Percentiles rank a stretch among this genome's conserved stretches.
Evolutionary conservation across 2,797 vertebrate genomes (phyloP).

Genomic region (Crenuchus spilurus): DNA sequence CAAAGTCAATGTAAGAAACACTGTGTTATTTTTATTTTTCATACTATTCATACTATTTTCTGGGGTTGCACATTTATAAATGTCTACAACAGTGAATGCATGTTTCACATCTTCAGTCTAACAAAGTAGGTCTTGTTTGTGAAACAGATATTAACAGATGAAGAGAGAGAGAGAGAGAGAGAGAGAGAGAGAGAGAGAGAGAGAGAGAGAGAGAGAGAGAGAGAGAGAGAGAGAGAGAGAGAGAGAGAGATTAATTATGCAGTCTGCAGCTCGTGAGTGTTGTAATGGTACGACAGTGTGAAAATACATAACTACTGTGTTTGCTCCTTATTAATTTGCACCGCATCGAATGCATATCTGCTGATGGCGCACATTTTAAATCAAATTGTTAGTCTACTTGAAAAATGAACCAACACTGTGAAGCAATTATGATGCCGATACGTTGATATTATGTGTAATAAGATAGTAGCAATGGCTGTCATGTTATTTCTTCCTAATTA

Average conservation of each 20-base stretch:
- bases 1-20: too few relatives aligned
- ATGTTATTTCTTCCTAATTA: slow-evolving; percentile 43
- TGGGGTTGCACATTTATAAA: too few relatives aligned
- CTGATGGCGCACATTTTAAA: slow-evolving; percentile 16
- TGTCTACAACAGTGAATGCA: too few relatives aligned
- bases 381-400: slow-evolving; percentile 27
- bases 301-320: neutral
- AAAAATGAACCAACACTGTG: slow-evolving; percentile 18
- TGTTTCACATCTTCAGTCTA: neutral
- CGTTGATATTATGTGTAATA: slow-evolving; percentile 28
- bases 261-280: neutral
- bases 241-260: neutral
- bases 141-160: neutral
- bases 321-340: slow-evolving; percentile 4
- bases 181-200: neutral
- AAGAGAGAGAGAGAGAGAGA: neutral
- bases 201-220: neutral
- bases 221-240: neutral
- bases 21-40: too few relatives aligned
- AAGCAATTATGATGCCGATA: slow-evolving; percentile 27
- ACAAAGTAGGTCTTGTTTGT: neutral
- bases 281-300: neutral
- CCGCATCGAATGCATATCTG: neutral
- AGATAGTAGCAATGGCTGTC: slow-evolving; percentile 30
- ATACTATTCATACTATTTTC: too few relatives aligned